Conservation (phyloP, 2,113 vertebrate species). For the Pongo abelii region DNA sequence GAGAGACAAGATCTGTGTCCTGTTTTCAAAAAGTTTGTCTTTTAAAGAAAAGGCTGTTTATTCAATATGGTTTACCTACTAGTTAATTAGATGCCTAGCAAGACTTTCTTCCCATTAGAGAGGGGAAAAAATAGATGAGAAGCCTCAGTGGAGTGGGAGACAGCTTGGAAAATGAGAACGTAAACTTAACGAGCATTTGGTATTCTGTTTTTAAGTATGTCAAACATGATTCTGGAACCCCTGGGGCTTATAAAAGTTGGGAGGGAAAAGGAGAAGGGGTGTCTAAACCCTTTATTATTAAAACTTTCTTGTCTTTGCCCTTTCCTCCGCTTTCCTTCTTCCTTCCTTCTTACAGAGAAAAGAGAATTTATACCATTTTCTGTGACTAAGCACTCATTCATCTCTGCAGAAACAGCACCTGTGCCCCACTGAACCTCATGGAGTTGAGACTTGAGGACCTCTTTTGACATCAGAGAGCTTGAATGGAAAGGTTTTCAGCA, state of each 20-base stretch:
- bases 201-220: conserved; percentile 14
- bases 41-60: background rate
- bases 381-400: conserved; percentile 11
- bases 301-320: background rate
- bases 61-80: conserved; percentile 27
- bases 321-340: background rate
- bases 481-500: conserved; percentile 9
- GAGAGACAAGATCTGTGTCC: background rate
- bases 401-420: conserved; percentile 43
- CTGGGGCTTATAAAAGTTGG: background rate
- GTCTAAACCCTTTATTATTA: background rate
- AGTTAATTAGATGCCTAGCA: background rate
- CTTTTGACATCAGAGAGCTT: conserved; percentile 19
- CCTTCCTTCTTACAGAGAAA: background rate
- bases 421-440: background rate
- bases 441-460: background rate
- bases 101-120: conserved; percentile 35
- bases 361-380: conserved; percentile 7
- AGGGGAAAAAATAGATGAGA: background rate
- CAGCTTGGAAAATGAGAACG: conserved; percentile 37
- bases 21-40: background rate
- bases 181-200: background rate
- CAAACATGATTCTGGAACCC: background rate
- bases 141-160: background rate
- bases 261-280: accelerated